Evolutionary conservation across 2,888 invertebrate species (phyloP).

Genomic region (Chaitophorus viminalis): DNA sequence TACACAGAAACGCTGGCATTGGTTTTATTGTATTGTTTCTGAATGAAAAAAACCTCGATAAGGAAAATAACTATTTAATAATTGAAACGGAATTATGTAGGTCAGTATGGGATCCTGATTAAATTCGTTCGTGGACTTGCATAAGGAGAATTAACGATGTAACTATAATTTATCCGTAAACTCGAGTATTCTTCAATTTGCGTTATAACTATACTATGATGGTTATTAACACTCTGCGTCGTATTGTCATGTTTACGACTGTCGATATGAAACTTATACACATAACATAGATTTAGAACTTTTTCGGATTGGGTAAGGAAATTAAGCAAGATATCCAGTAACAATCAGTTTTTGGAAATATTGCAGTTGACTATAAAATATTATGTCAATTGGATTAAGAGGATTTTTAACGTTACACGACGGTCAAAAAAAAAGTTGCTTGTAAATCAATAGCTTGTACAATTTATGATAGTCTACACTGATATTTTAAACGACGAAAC

Average conservation of each 20-base stretch:
- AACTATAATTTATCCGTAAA: background rate
- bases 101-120: background rate
- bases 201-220: background rate
- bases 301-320: background rate
- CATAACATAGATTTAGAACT: background rate
- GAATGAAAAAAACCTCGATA: background rate
- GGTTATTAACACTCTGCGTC: background rate
- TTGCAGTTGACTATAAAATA: background rate
- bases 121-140: background rate
- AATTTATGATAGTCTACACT: background rate
- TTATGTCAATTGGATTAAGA: constrained; percentile 8
- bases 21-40: background rate
- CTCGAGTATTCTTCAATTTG: background rate
- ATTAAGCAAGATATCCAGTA: constrained; percentile 12
- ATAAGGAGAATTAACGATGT: background rate
- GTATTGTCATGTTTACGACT: background rate
- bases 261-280: background rate
- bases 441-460: constrained; percentile 27
- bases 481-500: constrained; percentile 24
- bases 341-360: background rate
- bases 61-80: background rate
- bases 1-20: background rate
- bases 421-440: constrained; percentile 19
- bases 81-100: constrained; percentile 13
- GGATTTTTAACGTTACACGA: background rate